Base-by-base conservation (phyloP, 37 sponge, comb jelly and placozoan species). In the Ephydatia muelleri region DNA sequence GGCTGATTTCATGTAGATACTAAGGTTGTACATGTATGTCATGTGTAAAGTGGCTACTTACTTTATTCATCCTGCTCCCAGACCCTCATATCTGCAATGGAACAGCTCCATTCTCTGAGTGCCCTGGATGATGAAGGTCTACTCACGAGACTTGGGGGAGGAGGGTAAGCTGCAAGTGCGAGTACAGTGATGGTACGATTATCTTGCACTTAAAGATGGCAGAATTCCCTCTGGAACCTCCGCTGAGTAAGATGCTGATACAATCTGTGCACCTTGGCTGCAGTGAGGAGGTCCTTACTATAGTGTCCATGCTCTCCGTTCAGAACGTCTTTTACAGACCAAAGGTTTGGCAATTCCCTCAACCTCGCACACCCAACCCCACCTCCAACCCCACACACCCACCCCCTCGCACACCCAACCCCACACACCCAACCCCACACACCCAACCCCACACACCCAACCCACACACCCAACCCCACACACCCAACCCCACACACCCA, bases 311-410 rank as follows among this genome's bases (percentile, higher is more conserved):
- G 99, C 85, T 98, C 34, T 98, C 99, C 32, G 93, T 98, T 13
- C 96, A 96, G 80, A 98, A 98, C 78, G 95, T 96, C 77, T 98
- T 96, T 87, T 98, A 98, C 78, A 76, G 99, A 64, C 99, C 99
- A 13, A 98, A 98, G 79, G 94, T 93, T 43, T 43, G 47, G 19
- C 1, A 19, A 0, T 6, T 30, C 13, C 9, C 13, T 30, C 32
- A 47, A 2, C 49, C 28, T 49, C 19, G 25, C 67, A 26, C 14
- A 5, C 6, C n/a, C n/a, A n/a, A n/a, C n/a, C n/a, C n/a, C n/a
- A n/a, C n/a, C n/a, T n/a, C n/a, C n/a, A n/a, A n/a, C n/a, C n/a
- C n/a, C n/a, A n/a, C n/a, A n/a, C n/a, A n/a, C n/a, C n/a, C n/a
- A n/a, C n/a, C n/a, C n/a, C n/a, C n/a, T n/a, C n/a, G n/a, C n/a